These are phyloP conservation scores for Champsocephalus gunnari DNA, from an alignment of 2,797 vertebrate species.

Conservation along the genomic window DNA sequence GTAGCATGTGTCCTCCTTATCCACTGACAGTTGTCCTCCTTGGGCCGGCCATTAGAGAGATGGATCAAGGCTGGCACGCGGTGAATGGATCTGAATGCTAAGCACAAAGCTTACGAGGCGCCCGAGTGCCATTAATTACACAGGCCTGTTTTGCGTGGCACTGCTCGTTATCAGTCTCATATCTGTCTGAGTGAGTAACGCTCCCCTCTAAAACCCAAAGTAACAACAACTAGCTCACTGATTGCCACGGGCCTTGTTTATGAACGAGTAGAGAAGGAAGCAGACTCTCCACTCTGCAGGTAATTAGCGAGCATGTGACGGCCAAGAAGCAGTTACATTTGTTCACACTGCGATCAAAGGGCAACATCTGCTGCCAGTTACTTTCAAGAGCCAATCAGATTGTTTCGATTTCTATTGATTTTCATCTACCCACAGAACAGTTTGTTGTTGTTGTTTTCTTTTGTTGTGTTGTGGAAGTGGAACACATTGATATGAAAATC, in stretches of 20 bases:
- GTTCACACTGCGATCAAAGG: conserved; percentile 36
- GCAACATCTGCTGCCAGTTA: conserved; percentile 62
- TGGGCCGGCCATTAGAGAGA: conserved; percentile 61
- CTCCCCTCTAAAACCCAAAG: conserved; percentile 48
- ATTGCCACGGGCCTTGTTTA: conserved; percentile 57
- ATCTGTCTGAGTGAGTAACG: conserved; percentile 66
- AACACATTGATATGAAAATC: conserved; percentile 57
- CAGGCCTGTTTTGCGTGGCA: conserved; percentile 57
- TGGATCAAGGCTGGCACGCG: conserved; percentile 64
- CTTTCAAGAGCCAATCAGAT: conserved; percentile 61
- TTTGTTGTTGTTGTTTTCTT: conserved; percentile 32
- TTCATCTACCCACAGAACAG: conserved; percentile 26
- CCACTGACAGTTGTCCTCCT: conserved; percentile 64
- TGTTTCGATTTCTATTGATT: conserved; percentile 54
- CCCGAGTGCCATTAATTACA: conserved; percentile 68
- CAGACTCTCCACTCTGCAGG: conserved; percentile 25
- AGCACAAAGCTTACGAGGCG: conserved; percentile 58
- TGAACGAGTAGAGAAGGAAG: conserved; percentile 50
- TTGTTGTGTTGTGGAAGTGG: conserved; percentile 32
- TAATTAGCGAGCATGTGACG: conserved; percentile 64
- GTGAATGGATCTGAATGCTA: conserved; percentile 59
- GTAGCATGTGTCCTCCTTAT: conserved; percentile 37
- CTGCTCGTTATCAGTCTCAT: conserved; percentile 68
- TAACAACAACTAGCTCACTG: conserved; percentile 55
- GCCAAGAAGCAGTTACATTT: conserved; percentile 33